These are phyloP conservation scores for Cyprinodon brontotheroides DNA, from an alignment of 2,113 vertebrate species.

Conservation along the genomic window DNA sequence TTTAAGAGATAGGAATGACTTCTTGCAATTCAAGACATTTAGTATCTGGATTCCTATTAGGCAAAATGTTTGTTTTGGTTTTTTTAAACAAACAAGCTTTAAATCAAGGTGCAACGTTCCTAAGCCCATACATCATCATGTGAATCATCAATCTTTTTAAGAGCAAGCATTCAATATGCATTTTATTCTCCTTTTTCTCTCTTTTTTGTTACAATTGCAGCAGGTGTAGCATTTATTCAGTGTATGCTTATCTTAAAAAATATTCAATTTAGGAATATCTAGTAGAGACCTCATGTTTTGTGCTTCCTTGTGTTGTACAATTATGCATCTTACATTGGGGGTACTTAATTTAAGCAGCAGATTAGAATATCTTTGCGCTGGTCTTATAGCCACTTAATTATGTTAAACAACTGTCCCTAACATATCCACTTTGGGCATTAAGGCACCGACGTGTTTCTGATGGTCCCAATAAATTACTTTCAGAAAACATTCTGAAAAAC, in stretches of 20 bases:
- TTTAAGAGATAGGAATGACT: background rate
- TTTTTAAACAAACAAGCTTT: conserved; percentile 1
- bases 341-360: background rate
- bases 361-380: conserved; percentile 4
- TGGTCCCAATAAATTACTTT: conserved; percentile 53
- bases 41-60: background rate
- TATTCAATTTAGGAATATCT: background rate
- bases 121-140: background rate
- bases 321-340: background rate
- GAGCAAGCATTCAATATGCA: background rate
- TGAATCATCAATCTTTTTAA: background rate
- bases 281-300: background rate
- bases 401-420: conserved; percentile 19
- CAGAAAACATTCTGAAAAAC: conserved; percentile 51
- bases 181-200: background rate
- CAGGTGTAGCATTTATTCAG: background rate
- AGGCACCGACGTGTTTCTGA: conserved; percentile 6
- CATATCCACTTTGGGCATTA: conserved; percentile 11
- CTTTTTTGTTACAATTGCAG: background rate
- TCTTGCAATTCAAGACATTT: conserved; percentile 11
- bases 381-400: conserved; percentile 2
- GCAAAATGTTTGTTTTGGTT: conserved; percentile 2
- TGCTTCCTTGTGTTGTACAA: background rate
- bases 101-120: conserved; percentile 1
- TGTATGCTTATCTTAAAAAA: background rate